A percentile compares a stretch with the other conserved stretches of the same genome.
Evolutionary conservation across 2,888 invertebrate species (phyloP).

Genomic region (Drosophila acutilabella): DNA sequence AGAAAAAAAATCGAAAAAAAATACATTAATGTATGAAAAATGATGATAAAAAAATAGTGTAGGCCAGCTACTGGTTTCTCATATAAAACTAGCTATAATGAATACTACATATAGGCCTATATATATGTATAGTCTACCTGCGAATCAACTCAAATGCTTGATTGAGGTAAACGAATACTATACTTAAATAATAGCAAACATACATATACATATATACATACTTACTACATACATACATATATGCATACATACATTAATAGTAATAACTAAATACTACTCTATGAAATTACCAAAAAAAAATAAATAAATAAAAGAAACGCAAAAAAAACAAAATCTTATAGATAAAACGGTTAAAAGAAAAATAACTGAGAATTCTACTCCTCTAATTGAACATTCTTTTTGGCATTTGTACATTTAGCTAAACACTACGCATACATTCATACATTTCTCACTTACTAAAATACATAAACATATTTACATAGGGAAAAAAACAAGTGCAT

Average conservation of each 20-base stretch:
- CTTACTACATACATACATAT: constrained; percentile 30
- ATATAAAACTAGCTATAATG: constrained; percentile 44
- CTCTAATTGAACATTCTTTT: constrained; percentile 21
- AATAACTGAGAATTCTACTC: constrained; percentile 11
- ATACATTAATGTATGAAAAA: constrained; percentile 18
- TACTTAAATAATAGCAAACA: constrained; percentile 24
- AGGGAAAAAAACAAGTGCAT: constrained; percentile 24
- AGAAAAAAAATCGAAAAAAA: constrained; percentile 23
- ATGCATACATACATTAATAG: constrained; percentile 37
- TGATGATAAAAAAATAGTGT: constrained; percentile 33
- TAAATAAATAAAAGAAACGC: background rate
- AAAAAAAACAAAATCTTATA: background rate
- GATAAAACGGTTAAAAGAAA: background rate
- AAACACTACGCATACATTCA: constrained; percentile 44
- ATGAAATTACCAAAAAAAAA: constrained; percentile 32
- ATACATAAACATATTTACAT: constrained; percentile 40
- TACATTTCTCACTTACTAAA: constrained; percentile 34
- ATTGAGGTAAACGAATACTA: constrained; percentile 12
- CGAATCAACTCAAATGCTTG: constrained; percentile 39
- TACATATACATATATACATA: constrained; percentile 39
- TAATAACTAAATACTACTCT: constrained; percentile 34
- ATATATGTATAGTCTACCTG: constrained; percentile 45
- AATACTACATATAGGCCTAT: constrained; percentile 43
- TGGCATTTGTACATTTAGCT: constrained; percentile 27
- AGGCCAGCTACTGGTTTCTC: constrained; percentile 78